These are phyloP conservation scores for Anorthoa munda DNA, from an alignment of 2,888 invertebrate species.

Conservation along the genomic window DNA sequence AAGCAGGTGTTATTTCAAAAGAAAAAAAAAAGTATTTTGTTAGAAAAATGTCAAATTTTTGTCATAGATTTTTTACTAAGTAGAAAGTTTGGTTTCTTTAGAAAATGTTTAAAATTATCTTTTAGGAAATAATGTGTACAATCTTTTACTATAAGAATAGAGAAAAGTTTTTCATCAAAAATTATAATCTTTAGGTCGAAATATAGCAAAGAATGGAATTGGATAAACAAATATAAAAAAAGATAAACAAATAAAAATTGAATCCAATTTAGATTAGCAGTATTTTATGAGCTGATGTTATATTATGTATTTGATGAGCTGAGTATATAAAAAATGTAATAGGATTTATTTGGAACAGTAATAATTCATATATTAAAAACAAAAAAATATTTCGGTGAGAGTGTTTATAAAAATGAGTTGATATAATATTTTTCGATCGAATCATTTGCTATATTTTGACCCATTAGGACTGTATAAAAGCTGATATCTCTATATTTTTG, in stretches of 20 bases:
- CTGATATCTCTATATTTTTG: slow-evolving; percentile 77
- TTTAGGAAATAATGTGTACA: slow-evolving; percentile 78
- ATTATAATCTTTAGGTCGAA: slow-evolving; percentile 45
- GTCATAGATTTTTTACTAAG: slow-evolving; percentile 55
- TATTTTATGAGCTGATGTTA: too few species aligned
- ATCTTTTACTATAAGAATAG: slow-evolving; percentile 80
- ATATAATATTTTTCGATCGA: neutral
- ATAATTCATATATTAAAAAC: neutral
- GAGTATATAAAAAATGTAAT: too few species aligned
- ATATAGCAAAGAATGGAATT: slow-evolving; percentile 44
- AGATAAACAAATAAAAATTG: neutral
- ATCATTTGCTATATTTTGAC: slow-evolving; percentile 58
- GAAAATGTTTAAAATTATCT: slow-evolving; percentile 68
- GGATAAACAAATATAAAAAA: neutral
- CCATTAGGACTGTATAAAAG: slow-evolving; percentile 76
- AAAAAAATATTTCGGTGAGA: neutral
- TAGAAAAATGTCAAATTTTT: slow-evolving; percentile 41
- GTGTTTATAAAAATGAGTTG: neutral
- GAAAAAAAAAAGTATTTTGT: neutral
- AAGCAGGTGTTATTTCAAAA: slow-evolving; percentile 38
- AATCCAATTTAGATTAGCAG: too few species aligned
- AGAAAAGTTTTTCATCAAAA: slow-evolving; percentile 68
- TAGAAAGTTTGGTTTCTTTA: slow-evolving; percentile 62
- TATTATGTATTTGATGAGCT: too few species aligned
- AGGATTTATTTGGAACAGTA: neutral